Percentiles rank a stretch among this genome's conserved stretches.
These are phyloP conservation scores for Gandaritis pyraliata DNA, from an alignment of 2,888 invertebrate genomes.

Conservation along the genomic window DNA sequence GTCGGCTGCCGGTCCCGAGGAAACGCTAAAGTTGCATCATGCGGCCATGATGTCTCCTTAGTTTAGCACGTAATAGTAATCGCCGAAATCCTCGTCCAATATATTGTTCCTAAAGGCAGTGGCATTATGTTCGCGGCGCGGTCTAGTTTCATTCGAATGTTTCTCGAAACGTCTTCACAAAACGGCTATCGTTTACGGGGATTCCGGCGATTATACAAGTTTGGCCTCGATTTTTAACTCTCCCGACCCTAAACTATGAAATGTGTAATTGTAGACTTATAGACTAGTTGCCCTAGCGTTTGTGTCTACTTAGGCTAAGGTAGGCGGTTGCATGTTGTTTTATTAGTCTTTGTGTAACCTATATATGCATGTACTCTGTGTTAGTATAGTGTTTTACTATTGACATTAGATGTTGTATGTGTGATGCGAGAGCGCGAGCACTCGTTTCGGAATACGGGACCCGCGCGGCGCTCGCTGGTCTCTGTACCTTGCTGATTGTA, in stretches of 20 bases:
- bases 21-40: slow-evolving; percentile 75
- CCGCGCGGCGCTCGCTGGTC: slow-evolving; percentile 46
- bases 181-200: slow-evolving; percentile 37
- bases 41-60: slow-evolving; percentile 81
- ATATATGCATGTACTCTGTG: slow-evolving; percentile 61
- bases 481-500: slow-evolving; percentile 65
- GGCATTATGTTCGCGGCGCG: slow-evolving; percentile 10
- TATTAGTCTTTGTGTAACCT: slow-evolving; percentile 58
- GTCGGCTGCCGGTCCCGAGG: slow-evolving; percentile 57
- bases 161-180: slow-evolving; percentile 5
- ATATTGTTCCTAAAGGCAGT: slow-evolving; percentile 9
- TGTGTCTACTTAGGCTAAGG: slow-evolving; percentile 55
- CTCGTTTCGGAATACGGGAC: slow-evolving; percentile 36
- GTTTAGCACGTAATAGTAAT: slow-evolving; percentile 62
- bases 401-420: slow-evolving; percentile 57
- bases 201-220: slow-evolving; percentile 50
- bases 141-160: slow-evolving; percentile 13
- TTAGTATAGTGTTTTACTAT: slow-evolving; percentile 62
- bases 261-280: slow-evolving; percentile 76
- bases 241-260: slow-evolving; percentile 78
- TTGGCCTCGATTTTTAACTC: slow-evolving; percentile 81
- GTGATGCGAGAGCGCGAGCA: slow-evolving; percentile 56
- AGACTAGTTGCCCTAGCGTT: slow-evolving; percentile 48
- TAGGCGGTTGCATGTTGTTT: slow-evolving; percentile 63
- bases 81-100: slow-evolving; percentile 59